These are phyloP conservation scores for Ericerus pela DNA, from an alignment of 1,140 invertebrate genomes.

Conservation along the genomic window DNA sequence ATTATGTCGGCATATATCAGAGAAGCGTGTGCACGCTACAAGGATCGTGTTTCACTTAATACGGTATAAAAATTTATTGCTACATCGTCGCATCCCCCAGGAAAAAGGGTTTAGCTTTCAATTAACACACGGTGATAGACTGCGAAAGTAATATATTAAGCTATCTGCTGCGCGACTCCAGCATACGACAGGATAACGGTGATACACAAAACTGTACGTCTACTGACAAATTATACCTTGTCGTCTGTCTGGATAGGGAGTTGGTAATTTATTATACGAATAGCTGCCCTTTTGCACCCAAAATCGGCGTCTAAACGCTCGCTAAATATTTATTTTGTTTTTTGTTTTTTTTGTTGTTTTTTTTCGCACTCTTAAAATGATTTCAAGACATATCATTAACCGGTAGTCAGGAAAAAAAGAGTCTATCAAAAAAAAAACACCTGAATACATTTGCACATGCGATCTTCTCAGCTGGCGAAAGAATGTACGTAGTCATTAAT, in stretches of 20 bases:
- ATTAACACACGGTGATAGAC: constrained; percentile 9
- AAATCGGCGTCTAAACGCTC: too few relatives aligned
- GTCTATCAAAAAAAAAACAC: too few relatives aligned
- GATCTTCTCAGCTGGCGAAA: too few relatives aligned
- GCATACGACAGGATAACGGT: constrained; percentile 2
- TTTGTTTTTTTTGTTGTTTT: too few relatives aligned
- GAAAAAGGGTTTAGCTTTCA: constrained; percentile 5
- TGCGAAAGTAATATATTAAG: constrained; percentile 11
- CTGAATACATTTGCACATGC: too few relatives aligned
- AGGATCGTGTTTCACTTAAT: background rate
- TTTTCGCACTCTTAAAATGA: too few relatives aligned
- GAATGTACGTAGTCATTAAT: too few relatives aligned
- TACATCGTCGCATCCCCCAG: background rate
- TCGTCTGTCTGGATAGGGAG: constrained; percentile 5
- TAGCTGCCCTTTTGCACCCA: too few relatives aligned
- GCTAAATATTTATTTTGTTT: too few relatives aligned
- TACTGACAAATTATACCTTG: constrained; percentile 10
- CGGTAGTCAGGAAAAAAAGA: too few relatives aligned
- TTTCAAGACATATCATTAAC: too few relatives aligned
- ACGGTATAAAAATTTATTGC: constrained; percentile 7
- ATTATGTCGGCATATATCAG: too few relatives aligned
- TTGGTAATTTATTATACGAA: constrained; percentile 8
- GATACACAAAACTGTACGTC: constrained; percentile 3
- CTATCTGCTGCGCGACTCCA: constrained; percentile 2
- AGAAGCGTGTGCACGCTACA: background rate